Evolutionary conservation across 1,140 invertebrate genomes (phyloP), one percentile per base, ranked within the genome.

Genomic region (Meloidogyne floridensis): DNA sequence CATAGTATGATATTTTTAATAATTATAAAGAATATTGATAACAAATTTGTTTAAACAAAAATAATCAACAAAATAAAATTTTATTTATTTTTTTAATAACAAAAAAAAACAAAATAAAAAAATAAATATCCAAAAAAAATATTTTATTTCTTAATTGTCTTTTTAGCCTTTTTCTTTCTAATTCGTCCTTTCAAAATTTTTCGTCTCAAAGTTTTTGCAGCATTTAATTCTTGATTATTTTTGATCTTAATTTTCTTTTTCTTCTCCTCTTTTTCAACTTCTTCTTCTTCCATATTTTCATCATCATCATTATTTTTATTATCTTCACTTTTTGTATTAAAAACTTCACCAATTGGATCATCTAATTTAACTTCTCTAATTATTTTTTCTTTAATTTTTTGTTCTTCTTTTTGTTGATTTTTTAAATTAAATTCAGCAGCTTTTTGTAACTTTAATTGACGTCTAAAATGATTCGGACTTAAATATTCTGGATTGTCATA

Each of bases 401-500:
- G 42, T 43, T 71, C 83, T 70, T 82, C 65, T 65, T 82, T 86
- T n/a, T 85, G 72, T 13, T 15, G 80, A 15, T 59, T n/a, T 56
- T 80, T 65, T 7, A 32, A 20, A 20, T 13, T 13, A 56, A 75
- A 51, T 85, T 86, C 83, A 6, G 42, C 53, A 7, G 82, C 72
- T n/a, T 77, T 75, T 54, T 77, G 65, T 11, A 86, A 70, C 47
- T 87, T 88, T 10, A 87, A 18, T 59, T 86, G 47, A 15, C 87
- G 76, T 20, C 88, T 76, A 54, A 83, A 69, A 42, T 75, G 73
- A 81, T 95, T 94, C 15, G 97, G 97, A 82, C 95, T 95, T 2
- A 97, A 91, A 91, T 97, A 99, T 85, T 94, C 90, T 2, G 95
- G 93, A 93, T 99, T 99, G 86, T 96, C 94, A 94, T 96, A 99